A percentile compares a stretch with the other conserved stretches of the same genome.
Evolutionary conservation across 2,888 invertebrate genomes (phyloP).

Genomic region (Lithosia quadra): DNA sequence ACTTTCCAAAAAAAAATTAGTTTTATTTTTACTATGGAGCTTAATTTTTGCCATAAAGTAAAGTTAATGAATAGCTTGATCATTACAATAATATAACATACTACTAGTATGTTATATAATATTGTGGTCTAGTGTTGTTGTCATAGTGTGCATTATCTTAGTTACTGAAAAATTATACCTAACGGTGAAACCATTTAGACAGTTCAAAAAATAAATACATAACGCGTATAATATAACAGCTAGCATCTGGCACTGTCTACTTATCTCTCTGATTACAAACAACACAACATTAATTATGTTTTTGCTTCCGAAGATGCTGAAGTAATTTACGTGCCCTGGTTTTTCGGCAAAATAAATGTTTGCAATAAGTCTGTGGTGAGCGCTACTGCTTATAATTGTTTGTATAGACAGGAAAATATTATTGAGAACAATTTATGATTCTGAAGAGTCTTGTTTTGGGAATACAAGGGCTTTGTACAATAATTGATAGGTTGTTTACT

Average conservation of each 20-base stretch:
- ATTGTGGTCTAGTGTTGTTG: no score
- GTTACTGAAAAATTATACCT: no score
- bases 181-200: slow-evolving; percentile 57
- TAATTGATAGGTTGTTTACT: slow-evolving; percentile 30
- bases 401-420: slow-evolving; percentile 51
- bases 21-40: no score
- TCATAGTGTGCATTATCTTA: no score
- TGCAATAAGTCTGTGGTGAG: slow-evolving; percentile 70
- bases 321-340: slow-evolving; percentile 75
- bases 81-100: no score
- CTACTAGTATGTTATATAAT: no score
- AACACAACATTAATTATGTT: slow-evolving; percentile 82
- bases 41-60: no score
- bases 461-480: slow-evolving; percentile 14
- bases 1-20: no score
- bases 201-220: slow-evolving; percentile 37
- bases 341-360: slow-evolving; percentile 75
- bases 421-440: slow-evolving; percentile 24
- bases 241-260: slow-evolving; percentile 67
- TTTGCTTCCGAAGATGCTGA: slow-evolving; percentile 77
- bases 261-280: slow-evolving; percentile 80
- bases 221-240: slow-evolving; percentile 58
- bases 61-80: no score
- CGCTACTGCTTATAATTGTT: slow-evolving; percentile 54
- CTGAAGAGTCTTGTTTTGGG: slow-evolving; percentile 14